Percentiles rank a stretch among this genome's conserved stretches.
Evolutionary conservation across 2,113 vertebrate genomes (phyloP).

Genomic region (Aptenodytes forsteri): DNA sequence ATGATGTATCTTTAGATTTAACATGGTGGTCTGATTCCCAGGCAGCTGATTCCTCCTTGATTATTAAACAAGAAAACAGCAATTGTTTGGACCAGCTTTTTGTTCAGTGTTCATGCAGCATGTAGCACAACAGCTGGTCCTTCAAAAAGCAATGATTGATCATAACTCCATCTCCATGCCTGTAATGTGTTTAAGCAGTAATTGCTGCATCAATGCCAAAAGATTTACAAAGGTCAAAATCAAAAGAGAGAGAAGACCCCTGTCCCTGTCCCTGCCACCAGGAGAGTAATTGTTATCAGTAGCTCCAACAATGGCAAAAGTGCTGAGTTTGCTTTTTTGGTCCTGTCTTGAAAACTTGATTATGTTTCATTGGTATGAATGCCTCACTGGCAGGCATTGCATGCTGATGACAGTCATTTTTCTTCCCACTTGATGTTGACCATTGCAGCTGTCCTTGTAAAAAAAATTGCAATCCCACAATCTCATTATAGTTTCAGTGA

Average conservation of each 20-base stretch:
- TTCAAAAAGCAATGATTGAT: slow-evolving; percentile 36
- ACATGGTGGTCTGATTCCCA: background rate
- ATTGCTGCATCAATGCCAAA: background rate
- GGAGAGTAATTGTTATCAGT: slow-evolving; percentile 29
- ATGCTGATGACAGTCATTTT: slow-evolving; percentile 27
- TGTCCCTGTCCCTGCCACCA: background rate
- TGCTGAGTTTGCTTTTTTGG: background rate
- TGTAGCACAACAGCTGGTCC: background rate
- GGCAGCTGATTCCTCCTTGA: background rate
- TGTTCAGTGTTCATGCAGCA: background rate
- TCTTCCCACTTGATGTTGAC: background rate
- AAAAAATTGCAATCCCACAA: background rate
- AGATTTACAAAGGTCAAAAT: slow-evolving; percentile 45
- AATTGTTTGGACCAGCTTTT: background rate
- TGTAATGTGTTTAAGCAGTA: background rate
- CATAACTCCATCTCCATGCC: background rate
- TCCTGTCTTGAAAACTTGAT: slow-evolving; percentile 25
- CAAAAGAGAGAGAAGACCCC: background rate
- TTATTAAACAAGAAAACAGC: background rate
- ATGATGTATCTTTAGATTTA: background rate
- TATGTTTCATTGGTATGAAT: background rate
- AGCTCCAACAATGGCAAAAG: background rate
- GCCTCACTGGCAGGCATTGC: background rate
- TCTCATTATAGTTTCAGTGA: background rate
- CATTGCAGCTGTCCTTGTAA: background rate